Evolutionary conservation across 37 sponge, comb jelly and placozoan species (phyloP).

Genomic region (Beroe ovata): DNA sequence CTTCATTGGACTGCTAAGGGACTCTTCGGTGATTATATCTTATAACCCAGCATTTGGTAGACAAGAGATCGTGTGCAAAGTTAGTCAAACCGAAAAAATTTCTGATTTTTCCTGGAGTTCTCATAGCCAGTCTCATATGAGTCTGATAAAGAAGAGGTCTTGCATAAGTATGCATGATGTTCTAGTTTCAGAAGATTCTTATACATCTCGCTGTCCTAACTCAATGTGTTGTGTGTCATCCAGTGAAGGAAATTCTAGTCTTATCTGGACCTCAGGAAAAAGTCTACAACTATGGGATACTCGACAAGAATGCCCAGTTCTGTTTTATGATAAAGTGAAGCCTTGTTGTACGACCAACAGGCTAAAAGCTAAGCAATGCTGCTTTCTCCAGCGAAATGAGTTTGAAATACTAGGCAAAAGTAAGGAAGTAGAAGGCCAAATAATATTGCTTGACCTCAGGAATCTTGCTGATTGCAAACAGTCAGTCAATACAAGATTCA

Average conservation of each 20-base stretch:
- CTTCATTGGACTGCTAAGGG: background rate
- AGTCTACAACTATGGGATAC: conserved; percentile 1
- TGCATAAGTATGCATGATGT: background rate
- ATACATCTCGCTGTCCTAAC: background rate
- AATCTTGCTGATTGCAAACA: background rate
- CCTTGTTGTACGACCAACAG: background rate
- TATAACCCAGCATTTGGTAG: background rate
- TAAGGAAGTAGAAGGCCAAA: background rate
- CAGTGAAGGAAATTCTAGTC: background rate
- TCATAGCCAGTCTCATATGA: background rate
- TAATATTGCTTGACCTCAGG: background rate
- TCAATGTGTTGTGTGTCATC: background rate
- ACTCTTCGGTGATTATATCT: background rate
- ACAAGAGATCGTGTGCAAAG: background rate
- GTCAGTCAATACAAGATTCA: background rate
- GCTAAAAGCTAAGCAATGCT: background rate
- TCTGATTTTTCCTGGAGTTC: conserved; percentile 12
- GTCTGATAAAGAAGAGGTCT: background rate
- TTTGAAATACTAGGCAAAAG: background rate
- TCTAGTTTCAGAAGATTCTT: background rate
- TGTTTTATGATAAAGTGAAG: background rate
- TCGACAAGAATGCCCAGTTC: conserved; percentile 14
- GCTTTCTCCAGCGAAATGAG: background rate
- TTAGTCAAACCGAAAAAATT: background rate
- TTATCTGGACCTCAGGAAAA: background rate